Evolutionary conservation across 2,888 invertebrate genomes (phyloP), one percentile per base, ranked within the genome.

Genomic region (Troilus luridus): DNA sequence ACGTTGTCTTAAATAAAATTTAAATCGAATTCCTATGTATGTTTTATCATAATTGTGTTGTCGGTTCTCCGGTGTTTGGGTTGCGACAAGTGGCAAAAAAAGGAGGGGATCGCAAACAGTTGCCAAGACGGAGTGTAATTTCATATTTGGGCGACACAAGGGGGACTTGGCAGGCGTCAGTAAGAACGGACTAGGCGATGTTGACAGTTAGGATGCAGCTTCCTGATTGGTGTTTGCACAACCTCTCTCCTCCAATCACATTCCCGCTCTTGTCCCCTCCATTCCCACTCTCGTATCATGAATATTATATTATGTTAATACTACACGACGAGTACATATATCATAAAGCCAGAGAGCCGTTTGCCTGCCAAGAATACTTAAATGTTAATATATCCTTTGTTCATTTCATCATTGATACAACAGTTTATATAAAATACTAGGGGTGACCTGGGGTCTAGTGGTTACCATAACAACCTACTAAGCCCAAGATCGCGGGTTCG

Each of bases 301-400:
- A 85, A 85, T 85, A 85, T 85, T 85, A 85, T 85, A 85, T 85
- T 85, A 85, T 85, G 85, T 21, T 85, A 56, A 85, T 85, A n/a
- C 85, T n/a, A 58, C 56, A 56, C 56, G 5, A n/a, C n/a, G 56
- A 58, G n/a, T 56, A 56, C 21, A 85, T 56, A 56, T 58, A 56
- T 85, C 56, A 85, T 85, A 85, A 56, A n/a, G 56, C 2, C 19
- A 67, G 24, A 11, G 10, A 3, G 24, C 24, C 8, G 14, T 12
- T 67, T 24, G 24, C 5, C 10, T 11, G 3, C 24, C 24, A 10
- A 12, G 12, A 24, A 5, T 17, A 9, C 72, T 77, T 41, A 41
- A 41, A 77, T 41, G 41, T 77, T 77, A 77, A 41, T 77, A 9
- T 19, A 41, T 9, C 17, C 0, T 17, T 60, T 60, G 1, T 41